A percentile compares a stretch with the other conserved stretches of the same genome.
Conservation (phyloP, 2,113 vertebrate genomes). For the Brachyistius frenatus region DNA sequence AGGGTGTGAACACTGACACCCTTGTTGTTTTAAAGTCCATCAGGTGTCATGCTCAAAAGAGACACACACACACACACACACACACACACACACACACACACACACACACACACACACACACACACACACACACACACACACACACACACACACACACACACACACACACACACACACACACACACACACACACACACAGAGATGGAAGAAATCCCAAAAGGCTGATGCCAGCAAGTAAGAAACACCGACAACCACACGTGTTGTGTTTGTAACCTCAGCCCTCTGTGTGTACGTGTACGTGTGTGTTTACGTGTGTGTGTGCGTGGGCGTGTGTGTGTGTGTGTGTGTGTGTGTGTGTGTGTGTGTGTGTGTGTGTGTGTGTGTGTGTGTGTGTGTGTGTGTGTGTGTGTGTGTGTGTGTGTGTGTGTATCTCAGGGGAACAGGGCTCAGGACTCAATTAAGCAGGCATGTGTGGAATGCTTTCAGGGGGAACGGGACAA, state of each 20-base stretch:
- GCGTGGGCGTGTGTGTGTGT: conserved; percentile 24
- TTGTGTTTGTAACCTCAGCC: conserved; percentile 83
- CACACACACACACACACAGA: conserved; percentile 22
- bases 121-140: conserved; percentile 25
- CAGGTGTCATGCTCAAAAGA: conserved; percentile 53
- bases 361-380: conserved; percentile 38
- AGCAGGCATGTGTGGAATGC: conserved; percentile 82
- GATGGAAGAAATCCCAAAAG: conserved; percentile 54
- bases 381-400: conserved; percentile 23
- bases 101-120: not conserved
- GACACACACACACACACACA: conserved; percentile 14
- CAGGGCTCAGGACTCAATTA: conserved; percentile 83
- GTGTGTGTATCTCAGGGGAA: conserved; percentile 60
- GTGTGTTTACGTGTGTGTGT: conserved; percentile 3
- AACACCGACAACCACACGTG: conserved; percentile 70
- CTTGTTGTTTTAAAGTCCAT: conserved; percentile 64
- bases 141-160: too few relatives aligned
- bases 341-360: conserved; percentile 40
- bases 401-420: conserved; percentile 40
- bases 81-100: too few relatives aligned
- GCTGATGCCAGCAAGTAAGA: conserved; percentile 56
- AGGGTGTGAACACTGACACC: conserved; percentile 69
- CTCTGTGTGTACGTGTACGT: conserved; percentile 12
- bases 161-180: too few relatives aligned
- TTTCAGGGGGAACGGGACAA: conserved; percentile 79